Evolutionary conservation across 1,140 invertebrate genomes (phyloP).

Genomic region (Sycophaga agraensis): DNA sequence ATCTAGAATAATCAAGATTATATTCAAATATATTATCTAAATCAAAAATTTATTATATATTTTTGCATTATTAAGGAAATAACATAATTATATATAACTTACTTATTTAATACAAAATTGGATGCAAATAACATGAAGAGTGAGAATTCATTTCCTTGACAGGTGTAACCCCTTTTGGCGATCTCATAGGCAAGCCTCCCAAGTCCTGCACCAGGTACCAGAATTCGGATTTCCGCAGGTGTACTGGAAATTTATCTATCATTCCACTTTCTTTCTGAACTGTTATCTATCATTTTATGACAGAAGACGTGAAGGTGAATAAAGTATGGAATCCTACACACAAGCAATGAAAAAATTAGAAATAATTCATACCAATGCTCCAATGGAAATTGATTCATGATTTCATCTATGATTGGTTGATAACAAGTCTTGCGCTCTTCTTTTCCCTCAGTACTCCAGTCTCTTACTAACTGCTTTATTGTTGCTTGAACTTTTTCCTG

Average conservation of each 20-base stretch:
- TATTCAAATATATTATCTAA: background rate
- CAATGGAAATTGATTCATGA: slow-evolving; percentile 72
- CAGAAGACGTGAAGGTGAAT: slow-evolving; percentile 30
- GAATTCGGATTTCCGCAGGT: slow-evolving; percentile 65
- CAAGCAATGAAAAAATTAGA: slow-evolving; percentile 15
- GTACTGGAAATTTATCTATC: slow-evolving; percentile 49
- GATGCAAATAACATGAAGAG: slow-evolving; percentile 97
- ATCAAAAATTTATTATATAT: no score
- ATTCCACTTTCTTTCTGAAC: slow-evolving; percentile 41
- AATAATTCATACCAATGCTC: slow-evolving; percentile 54
- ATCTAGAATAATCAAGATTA: slow-evolving; percentile 53
- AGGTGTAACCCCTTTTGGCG: slow-evolving; percentile 82
- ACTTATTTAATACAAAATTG: slow-evolving; percentile 93
- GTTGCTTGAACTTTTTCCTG: slow-evolving; percentile 89
- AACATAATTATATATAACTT: slow-evolving; percentile 26
- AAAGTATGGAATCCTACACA: slow-evolving; percentile 25
- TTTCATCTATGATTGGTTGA: slow-evolving; percentile 84
- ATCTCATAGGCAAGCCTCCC: slow-evolving; percentile 93
- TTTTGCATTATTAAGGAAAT: no score
- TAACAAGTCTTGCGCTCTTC: slow-evolving; percentile 87
- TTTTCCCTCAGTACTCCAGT: slow-evolving; percentile 88
- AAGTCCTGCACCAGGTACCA: slow-evolving; percentile 94
- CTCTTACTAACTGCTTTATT: slow-evolving; percentile 91
- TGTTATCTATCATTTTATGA: slow-evolving; percentile 30
- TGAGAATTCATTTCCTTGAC: slow-evolving; percentile 97